Percentiles rank a stretch among this genome's conserved stretches.
phyloP scores from a whole-genome alignment of 2,113 vertebrate genomes.

The Xiphophorus maculatus region DNA sequence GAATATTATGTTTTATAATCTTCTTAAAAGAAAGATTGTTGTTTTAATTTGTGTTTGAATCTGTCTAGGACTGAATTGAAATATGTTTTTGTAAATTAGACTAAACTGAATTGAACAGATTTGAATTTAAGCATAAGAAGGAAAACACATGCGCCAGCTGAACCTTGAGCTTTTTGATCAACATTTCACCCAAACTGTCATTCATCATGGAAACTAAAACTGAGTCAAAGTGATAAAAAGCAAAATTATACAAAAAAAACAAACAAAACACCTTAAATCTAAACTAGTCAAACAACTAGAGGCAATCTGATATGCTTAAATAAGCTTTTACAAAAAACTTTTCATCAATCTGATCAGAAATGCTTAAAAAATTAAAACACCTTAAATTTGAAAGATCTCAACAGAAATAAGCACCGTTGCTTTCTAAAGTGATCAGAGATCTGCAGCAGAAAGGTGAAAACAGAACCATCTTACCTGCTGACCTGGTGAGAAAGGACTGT shows the following conservation, averaged over 20 bases:
- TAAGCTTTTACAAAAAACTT: neutral
- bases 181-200: conserved; percentile 27
- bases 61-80: too few species aligned
- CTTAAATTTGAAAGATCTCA: neutral
- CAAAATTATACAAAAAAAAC: neutral
- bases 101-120: too few species aligned
- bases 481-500: conserved; percentile 25
- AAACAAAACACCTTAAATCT: neutral
- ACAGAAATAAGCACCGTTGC: neutral
- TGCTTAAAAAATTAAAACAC: too few species aligned
- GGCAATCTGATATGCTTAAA: neutral
- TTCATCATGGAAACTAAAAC: neutral
- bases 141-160: neutral
- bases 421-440: neutral
- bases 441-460: conserved; percentile 6
- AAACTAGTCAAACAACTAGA: neutral
- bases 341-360: neutral
- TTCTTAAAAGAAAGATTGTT: too few species aligned
- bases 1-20: too few species aligned
- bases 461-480: conserved; percentile 67
- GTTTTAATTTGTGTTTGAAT: too few species aligned
- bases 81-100: too few species aligned
- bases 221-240: neutral
- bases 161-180: conserved; percentile 3
- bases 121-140: neutral